Percentiles rank a stretch among this genome's conserved stretches.
phyloP scores from a whole-genome alignment of 2,113 vertebrate species.

The Dicrurus megarhynchus region DNA sequence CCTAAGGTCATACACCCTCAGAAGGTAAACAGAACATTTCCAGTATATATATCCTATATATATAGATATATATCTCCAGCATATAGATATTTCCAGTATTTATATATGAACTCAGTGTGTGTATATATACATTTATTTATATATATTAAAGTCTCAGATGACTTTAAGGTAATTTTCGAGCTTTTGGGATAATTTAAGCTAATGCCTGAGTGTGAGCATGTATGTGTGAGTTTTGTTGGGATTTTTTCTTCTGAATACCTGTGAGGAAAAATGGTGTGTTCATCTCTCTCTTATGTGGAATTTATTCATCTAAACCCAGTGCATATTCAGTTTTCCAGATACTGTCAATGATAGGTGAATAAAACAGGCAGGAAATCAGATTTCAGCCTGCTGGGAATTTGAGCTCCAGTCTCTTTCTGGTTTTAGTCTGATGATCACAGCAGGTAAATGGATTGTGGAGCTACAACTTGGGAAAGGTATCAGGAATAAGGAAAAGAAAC shows the following conservation, averaged over 20 bases:
- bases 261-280: background rate
- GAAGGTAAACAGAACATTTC: conserved; percentile 23
- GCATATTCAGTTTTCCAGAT: background rate
- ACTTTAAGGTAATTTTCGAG: background rate
- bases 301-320: background rate
- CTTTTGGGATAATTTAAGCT: background rate
- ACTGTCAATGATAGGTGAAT: background rate
- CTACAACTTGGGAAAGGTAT: background rate
- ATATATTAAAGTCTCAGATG: background rate
- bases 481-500: background rate
- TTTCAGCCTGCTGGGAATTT: background rate
- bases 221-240: background rate
- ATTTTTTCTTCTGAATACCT: background rate
- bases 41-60: background rate
- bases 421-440: background rate
- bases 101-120: background rate
- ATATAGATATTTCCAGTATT: background rate
- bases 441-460: background rate
- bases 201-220: background rate
- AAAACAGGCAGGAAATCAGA: background rate
- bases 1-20: background rate
- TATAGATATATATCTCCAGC: background rate
- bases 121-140: background rate
- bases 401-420: background rate
- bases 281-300: background rate